Percentiles rank a stretch among this genome's conserved stretches.
phyloP scores from a whole-genome alignment of 2,113 vertebrate species.

The Rhinogobius similis region DNA sequence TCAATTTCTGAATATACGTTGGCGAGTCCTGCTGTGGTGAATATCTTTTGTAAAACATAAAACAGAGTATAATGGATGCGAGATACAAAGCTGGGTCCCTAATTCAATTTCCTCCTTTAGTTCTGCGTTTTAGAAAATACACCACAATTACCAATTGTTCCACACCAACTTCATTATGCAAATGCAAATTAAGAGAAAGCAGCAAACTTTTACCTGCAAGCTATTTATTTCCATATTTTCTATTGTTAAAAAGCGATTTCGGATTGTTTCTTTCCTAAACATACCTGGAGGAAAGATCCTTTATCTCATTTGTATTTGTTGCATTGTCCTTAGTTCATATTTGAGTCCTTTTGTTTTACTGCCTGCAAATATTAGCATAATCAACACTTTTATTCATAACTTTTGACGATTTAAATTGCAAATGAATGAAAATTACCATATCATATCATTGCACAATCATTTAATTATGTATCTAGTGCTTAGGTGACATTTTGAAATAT shows the following conservation, averaged over 20 bases:
- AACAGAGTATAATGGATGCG: background rate
- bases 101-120: background rate
- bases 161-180: background rate
- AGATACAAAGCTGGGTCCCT: background rate
- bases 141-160: conserved; percentile 5
- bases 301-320: background rate
- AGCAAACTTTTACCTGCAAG: background rate
- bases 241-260: background rate
- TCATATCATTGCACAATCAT: background rate
- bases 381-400: background rate
- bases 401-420: conserved; percentile 2
- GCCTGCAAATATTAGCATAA: conserved; percentile 3
- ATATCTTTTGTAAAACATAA: background rate
- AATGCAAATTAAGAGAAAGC: conserved; percentile 5
- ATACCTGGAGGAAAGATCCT: background rate
- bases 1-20: too few species aligned
- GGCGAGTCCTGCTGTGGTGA: too few species aligned
- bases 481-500: background rate
- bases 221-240: conserved; percentile 9
- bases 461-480: background rate
- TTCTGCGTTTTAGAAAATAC: background rate
- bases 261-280: background rate
- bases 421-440: background rate
- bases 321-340: background rate
- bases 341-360: background rate